phyloP scores from a whole-genome alignment of 2,888 invertebrate species.

The Linyphia triangularis region DNA sequence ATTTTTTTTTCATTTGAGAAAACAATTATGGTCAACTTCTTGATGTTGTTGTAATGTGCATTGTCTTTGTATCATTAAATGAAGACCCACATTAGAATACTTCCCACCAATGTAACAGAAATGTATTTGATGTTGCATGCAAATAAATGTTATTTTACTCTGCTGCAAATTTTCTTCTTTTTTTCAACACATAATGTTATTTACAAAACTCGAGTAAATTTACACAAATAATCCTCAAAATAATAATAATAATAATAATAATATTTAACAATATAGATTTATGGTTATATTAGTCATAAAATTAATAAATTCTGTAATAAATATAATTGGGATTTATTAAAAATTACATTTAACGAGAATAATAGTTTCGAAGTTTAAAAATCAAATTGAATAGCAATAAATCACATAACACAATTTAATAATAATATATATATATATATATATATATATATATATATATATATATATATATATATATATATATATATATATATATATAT shows the following conservation, averaged over 20 bases:
- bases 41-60: constrained; percentile 26
- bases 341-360: too few species aligned
- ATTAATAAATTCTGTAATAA: too few species aligned
- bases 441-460: too few species aligned
- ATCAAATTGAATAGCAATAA: too few species aligned
- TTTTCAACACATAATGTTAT: neutral
- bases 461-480: too few species aligned
- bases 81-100: constrained; percentile 16
- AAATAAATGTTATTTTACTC: constrained; percentile 58
- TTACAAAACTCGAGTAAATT: neutral
- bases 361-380: too few species aligned
- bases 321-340: too few species aligned
- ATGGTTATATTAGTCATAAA: too few species aligned
- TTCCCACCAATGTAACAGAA: constrained; percentile 32
- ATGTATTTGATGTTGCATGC: constrained; percentile 60
- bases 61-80: neutral
- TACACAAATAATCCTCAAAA: neutral
- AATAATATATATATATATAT: too few species aligned
- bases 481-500: too few species aligned
- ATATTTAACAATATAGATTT: neutral
- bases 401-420: too few species aligned
- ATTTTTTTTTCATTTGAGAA: neutral
- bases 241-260: neutral
- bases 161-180: neutral
- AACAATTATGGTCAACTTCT: constrained; percentile 1